Percentiles rank a stretch among this genome's conserved stretches.
Conservation (phyloP, 2,113 vertebrate species). For the Cyprinodon brontotheroides region DNA sequence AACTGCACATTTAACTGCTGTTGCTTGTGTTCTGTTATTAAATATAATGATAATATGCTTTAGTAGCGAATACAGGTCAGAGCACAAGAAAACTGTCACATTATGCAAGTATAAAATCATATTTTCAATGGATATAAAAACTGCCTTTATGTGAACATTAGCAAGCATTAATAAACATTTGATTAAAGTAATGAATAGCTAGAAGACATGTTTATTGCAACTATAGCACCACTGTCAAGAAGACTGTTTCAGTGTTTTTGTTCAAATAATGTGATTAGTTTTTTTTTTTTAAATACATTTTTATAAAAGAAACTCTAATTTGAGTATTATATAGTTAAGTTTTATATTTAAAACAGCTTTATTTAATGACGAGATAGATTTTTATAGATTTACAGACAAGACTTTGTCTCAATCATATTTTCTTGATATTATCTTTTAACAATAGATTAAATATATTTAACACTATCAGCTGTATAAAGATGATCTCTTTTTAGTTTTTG, state of each 20-base stretch:
- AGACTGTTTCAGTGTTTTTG: constrained; percentile 23
- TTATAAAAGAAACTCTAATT: constrained; percentile 9
- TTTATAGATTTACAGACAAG: background rate
- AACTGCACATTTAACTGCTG: constrained; percentile 58
- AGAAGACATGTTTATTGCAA: constrained; percentile 29
- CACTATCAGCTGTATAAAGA: background rate
- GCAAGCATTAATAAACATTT: constrained; percentile 39
- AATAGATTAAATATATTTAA: background rate
- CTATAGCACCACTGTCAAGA: constrained; percentile 18
- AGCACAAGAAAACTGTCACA: background rate
- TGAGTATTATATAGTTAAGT: constrained; percentile 1
- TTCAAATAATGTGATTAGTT: constrained; percentile 32
- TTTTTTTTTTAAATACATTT: constrained; percentile 23
- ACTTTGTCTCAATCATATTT: background rate
- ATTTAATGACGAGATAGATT: constrained; percentile 1
- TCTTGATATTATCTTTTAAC: background rate
- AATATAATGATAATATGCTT: constrained; percentile 34
- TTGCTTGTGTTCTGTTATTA: constrained; percentile 41
- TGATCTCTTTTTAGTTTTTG: background rate
- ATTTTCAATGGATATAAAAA: constrained; percentile 8
- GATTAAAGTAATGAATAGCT: constrained; percentile 38
- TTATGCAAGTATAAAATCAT: constrained; percentile 12
- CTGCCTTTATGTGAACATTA: constrained; percentile 36
- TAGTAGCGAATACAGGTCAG: constrained; percentile 15
- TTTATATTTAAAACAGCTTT: constrained; percentile 1